A percentile compares a stretch with the other conserved stretches of the same genome.
These are phyloP conservation scores for Xiphias gladius DNA, from an alignment of 2,113 vertebrate genomes.

Conservation along the genomic window DNA sequence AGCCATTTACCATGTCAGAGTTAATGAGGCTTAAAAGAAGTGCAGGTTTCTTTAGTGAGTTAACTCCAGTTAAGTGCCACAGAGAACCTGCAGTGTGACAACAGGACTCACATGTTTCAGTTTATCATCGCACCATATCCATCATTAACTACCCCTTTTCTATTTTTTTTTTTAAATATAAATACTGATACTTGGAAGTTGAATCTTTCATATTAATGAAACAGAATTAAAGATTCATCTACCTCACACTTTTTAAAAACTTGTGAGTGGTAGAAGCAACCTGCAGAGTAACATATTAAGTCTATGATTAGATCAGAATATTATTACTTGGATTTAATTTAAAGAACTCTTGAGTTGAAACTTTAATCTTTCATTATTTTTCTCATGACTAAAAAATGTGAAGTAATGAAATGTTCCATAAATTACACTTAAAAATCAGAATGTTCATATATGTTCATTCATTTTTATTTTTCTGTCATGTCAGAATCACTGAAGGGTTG, in stretches of 20 bases:
- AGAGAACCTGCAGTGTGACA: constrained; percentile 26
- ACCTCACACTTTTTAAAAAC: background rate
- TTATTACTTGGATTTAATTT: constrained; percentile 17
- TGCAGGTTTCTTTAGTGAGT: constrained; percentile 56
- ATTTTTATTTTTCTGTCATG: background rate
- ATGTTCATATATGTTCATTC: background rate
- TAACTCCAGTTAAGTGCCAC: constrained; percentile 56
- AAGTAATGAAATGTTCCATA: background rate
- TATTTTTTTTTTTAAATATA: background rate
- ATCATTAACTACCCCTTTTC: background rate
- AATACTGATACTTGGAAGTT: constrained; percentile 2
- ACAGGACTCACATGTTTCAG: constrained; percentile 9
- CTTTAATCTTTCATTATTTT: constrained; percentile 1
- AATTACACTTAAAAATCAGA: background rate
- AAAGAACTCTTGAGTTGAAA: background rate
- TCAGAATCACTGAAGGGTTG: background rate
- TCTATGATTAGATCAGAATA: background rate
- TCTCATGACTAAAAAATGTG: background rate
- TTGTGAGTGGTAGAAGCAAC: constrained; percentile 2
- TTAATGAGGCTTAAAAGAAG: constrained; percentile 68
- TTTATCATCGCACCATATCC: background rate
- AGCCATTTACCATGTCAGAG: constrained; percentile 45
- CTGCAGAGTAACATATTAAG: constrained; percentile 25
- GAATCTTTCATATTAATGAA: background rate
- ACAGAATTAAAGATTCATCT: background rate